Evolutionary conservation across 2,888 invertebrate genomes (phyloP), one percentile per base, ranked within the genome.

Genomic region (Serripes groenlandicus): DNA sequence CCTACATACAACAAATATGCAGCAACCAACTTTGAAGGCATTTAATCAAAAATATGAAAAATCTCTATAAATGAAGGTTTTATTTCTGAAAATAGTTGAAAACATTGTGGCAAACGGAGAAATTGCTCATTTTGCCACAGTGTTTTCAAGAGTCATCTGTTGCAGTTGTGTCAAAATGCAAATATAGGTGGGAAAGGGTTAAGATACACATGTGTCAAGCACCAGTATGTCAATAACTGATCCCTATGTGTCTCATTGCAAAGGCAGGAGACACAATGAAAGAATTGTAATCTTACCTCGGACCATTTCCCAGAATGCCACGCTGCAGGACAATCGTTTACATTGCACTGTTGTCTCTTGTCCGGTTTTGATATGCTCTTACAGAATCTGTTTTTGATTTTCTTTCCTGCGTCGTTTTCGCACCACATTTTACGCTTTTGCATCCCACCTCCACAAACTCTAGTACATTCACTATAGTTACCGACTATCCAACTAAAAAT

Each of bases 261-360:
- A n/a, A n/a, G n/a, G n/a, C n/a, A n/a, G n/a, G n/a, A n/a, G n/a
- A n/a, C 15, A 68, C 3, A 34, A 68, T 68, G 28, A 28, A 30
- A 28, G 32, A 11, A 1, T 62, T 15, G 2, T 21, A 35, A 35
- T 21, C 96, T 95, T 95, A 98, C 98, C 89, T 98, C 97, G 93
- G 97, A 97, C 99, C 99, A 99, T 15, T 97, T 97, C 70, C 97
- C 98, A 30, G 96, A 95, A 92, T 97, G 97, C 97, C 98, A 99
- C 70, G 96, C 96, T 0, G 98, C 98, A 3, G 88, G 90, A 80
- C 92, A 92, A 11, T 87, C 87, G 1, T 90, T 87, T 9, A 76
- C 62, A 81, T 92, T 93, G 77, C 93, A 94, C 1, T 80, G 70
- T 23, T 88, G 85, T 75, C 88, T 87, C 28, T 83, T 80, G 23